Conservation (phyloP, 2,113 vertebrate species). For the Atherinomorus stipes region DNA sequence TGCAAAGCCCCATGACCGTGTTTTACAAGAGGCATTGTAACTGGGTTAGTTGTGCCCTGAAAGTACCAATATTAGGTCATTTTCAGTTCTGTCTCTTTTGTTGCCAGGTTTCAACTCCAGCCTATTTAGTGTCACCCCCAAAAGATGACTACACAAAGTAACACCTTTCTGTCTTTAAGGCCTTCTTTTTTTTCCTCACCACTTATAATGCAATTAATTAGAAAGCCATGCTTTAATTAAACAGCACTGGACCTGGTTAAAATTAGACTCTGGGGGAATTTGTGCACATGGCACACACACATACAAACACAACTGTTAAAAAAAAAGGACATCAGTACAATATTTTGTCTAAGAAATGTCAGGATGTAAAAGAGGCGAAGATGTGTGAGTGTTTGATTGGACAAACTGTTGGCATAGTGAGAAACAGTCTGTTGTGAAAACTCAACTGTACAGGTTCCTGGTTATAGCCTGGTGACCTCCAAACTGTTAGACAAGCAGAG, state of each 20-base stretch:
- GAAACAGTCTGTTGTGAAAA: constrained; percentile 42
- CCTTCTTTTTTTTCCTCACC: constrained; percentile 44
- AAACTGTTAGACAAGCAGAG: constrained; percentile 53
- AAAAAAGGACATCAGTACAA: background rate
- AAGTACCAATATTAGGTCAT: constrained; percentile 33
- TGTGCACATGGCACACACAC: constrained; percentile 5
- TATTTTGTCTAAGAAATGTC: constrained; percentile 2
- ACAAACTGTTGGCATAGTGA: constrained; percentile 30
- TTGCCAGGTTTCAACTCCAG: constrained; percentile 52
- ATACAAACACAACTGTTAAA: background rate
- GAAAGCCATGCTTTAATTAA: constrained; percentile 65
- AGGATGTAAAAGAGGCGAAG: background rate
- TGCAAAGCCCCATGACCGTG: background rate
- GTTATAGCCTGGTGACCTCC: constrained; percentile 58
- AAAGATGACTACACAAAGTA: constrained; percentile 64
- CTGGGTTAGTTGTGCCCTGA: constrained; percentile 20
- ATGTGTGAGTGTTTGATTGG: constrained; percentile 44
- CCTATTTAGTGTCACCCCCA: constrained; percentile 59
- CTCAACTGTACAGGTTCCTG: constrained; percentile 29
- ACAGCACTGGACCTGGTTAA: constrained; percentile 53
- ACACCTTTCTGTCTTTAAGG: constrained; percentile 59
- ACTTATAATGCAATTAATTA: constrained; percentile 72
- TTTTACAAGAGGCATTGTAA: constrained; percentile 4
- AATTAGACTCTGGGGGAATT: constrained; percentile 40
- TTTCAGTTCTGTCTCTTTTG: constrained; percentile 29